Evolutionary conservation across 2,113 vertebrate species (phyloP), one percentile per base, ranked within the genome.

Genomic region (Varanus komodoensis): DNA sequence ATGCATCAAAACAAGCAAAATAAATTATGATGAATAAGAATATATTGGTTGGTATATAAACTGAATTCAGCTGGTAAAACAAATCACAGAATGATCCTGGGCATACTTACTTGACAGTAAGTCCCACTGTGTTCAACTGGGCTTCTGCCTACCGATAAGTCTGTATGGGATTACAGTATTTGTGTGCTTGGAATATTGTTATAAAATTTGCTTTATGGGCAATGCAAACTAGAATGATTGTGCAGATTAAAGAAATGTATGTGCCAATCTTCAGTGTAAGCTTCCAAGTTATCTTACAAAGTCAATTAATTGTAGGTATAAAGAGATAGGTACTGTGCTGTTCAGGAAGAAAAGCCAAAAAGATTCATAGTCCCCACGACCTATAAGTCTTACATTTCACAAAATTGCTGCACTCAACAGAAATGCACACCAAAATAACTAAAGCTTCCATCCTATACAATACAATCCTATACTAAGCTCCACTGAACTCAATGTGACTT

Each of bases 1-100:
- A 0, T 86, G 77, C 73, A 71, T 79, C 73, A 82, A 91, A 82
- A 75, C 52, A 91, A 92, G 80, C 38, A 57, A 82, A 34, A 38
- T 27, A 4, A 2, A 87, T 34, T 11, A 71, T 71, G 27, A 38
- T 38, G 32, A 77, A n/a, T 64, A 67, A 67, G 2, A 81, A 81
- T n/a, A n/a, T 19, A 32, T 80, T 80, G 48, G 78, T 52, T 54
- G 27, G 27, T 80, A 15, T 29, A 80, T 54, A 54, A 52, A 54
- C 4, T 54, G 17, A 82, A 21, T 23, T 0, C 12, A 34, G 17
- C n/a, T 61, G 11, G 19, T 82, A 21, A n/a, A 82, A 82, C 57
- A 61, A 61, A 81, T 32, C 79, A n/a, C 52, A 8, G 61, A 15
- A 64, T 0, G 21, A 64, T 6, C 6, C 52, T 57, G 3, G 6